Evolutionary conservation across 1,140 invertebrate genomes (phyloP).

Genomic region (Cryptotermes secundus): DNA sequence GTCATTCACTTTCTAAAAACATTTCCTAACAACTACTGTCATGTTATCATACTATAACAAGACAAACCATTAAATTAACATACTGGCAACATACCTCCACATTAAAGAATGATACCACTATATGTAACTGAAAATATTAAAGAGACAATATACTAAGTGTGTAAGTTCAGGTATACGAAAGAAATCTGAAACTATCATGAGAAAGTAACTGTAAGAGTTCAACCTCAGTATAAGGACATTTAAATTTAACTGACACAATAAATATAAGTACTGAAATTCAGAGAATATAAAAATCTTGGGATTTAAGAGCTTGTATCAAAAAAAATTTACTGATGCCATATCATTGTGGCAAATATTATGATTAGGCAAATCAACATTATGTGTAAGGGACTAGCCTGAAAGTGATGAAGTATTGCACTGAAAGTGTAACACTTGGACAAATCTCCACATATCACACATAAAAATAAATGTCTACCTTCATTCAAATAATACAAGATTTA

Average conservation of each 20-base stretch:
- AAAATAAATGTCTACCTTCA: no score
- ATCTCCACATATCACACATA: no score
- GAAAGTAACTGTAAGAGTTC: background rate
- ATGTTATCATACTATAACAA: background rate
- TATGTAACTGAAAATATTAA: background rate
- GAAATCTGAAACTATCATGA: background rate
- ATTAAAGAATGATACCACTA: conserved; percentile 6
- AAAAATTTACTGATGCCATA: no score
- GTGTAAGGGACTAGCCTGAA: no score
- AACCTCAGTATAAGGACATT: background rate
- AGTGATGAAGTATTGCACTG: no score
- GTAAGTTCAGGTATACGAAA: background rate
- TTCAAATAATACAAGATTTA: no score
- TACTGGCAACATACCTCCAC: background rate
- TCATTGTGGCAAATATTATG: no score
- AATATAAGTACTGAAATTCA: background rate
- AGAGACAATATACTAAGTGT: background rate
- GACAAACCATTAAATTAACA: background rate
- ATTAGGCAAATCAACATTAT: no score
- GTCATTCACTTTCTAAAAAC: conserved; percentile 17
- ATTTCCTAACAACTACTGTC: background rate
- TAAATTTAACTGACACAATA: background rate
- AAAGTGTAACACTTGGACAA: no score
- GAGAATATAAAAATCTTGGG: no score
- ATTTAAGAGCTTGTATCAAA: no score